Evolutionary conservation across 2,797 vertebrate species (phyloP).

Genomic region (Neoniphon sammara): DNA sequence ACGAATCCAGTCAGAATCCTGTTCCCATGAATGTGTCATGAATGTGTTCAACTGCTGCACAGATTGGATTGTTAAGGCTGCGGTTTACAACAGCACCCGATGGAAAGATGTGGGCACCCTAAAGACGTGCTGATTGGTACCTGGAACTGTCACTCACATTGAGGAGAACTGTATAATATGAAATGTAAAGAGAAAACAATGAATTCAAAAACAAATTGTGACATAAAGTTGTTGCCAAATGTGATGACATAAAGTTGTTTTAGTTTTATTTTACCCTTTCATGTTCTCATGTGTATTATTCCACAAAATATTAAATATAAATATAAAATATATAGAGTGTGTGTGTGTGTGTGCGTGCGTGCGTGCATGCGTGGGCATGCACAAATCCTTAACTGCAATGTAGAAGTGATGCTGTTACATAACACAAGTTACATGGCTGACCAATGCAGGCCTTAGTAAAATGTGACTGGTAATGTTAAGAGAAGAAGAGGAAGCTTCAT

Average conservation of each 20-base stretch:
- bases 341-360: no score
- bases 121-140: background rate
- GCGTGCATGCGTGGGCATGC: no score
- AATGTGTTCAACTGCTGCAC: background rate
- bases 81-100: background rate
- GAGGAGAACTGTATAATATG: constrained; percentile 43
- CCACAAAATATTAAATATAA: no score
- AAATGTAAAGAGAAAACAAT: constrained; percentile 30
- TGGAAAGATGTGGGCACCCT: background rate
- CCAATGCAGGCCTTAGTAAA: no score
- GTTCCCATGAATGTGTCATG: constrained; percentile 20
- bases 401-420: no score
- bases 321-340: no score
- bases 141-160: constrained; percentile 46
- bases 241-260: constrained; percentile 50
- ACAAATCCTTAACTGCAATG: no score
- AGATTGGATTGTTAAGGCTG: background rate
- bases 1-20: background rate
- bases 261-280: background rate
- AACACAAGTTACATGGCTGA: no score
- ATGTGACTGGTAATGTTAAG: no score
- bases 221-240: constrained; percentile 24
- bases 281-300: background rate
- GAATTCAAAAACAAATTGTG: background rate
- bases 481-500: no score